Evolutionary conservation across 23 tunicate genomes (phyloP), one percentile per base, ranked within the genome.

Genomic region (Phallusia fumigata): DNA sequence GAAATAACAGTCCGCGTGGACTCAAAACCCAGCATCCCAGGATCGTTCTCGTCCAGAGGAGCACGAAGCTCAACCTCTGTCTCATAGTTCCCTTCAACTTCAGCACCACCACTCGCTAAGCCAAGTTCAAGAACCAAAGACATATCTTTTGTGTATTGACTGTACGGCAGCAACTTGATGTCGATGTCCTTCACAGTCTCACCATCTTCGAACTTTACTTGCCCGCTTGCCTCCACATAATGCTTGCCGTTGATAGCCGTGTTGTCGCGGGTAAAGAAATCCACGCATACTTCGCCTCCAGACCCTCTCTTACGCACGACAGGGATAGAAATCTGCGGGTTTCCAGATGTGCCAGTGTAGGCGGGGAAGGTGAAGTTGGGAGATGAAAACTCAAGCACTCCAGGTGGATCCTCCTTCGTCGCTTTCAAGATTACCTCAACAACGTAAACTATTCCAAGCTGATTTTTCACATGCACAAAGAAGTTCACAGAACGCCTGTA

Each of bases 201-300:
- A 31, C 99, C 99, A 65, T 86, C 86, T 50, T 83, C 88, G 51
- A 97, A 97, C 18, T 1, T 50, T 18, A 97, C 45, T 33, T 51
- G 53, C 5, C 95, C 97, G 21, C 44, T 36, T 26, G 84, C 47
- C 10, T 97, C 97, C 10, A 35, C 64, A 69, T 97, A 97, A 83
- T 97, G 97, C 33, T 45, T 36, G 13, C 89, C 99, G 13, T 90
- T 82, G 33, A 97, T 82, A 16, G 99, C 99, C 0, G 99, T 92
- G 88, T 92, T 97, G 76, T 97, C 99, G 0, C 99, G 81, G 33
- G 91, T 88, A 72, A 73, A 88, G 64, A 64, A 97, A 31, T 88
- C 91, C 18, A 97, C 97, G 3, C 84, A 31, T 15, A 97, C 97
- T 35, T 79, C 78, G 0, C 99, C 97, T 22, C 85, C 84, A 0